These are phyloP conservation scores for Drosophila nebulosa DNA, from an alignment of 1,140 invertebrate species.

Conservation along the genomic window DNA sequence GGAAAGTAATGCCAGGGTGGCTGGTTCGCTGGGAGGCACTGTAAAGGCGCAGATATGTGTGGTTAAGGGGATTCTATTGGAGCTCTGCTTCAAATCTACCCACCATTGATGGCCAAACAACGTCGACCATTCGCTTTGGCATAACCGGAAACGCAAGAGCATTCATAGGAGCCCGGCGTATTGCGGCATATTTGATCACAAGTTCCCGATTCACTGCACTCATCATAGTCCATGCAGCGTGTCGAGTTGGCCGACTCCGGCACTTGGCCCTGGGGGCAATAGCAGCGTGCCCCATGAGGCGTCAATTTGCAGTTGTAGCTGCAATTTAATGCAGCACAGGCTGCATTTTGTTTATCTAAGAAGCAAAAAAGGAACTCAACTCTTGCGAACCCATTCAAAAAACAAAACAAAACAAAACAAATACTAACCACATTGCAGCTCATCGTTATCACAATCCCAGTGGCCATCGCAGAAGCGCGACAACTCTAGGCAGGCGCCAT, in stretches of 20 bases:
- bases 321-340: slow-evolving; percentile 85
- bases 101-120: slow-evolving; percentile 88
- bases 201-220: slow-evolving; percentile 87
- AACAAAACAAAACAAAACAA: no score
- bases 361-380: background rate
- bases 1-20: slow-evolving; percentile 58
- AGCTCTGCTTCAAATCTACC: slow-evolving; percentile 37
- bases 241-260: slow-evolving; percentile 84
- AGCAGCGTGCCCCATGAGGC: slow-evolving; percentile 86
- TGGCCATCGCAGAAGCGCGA: slow-evolving; percentile 91
- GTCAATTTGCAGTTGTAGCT: slow-evolving; percentile 86
- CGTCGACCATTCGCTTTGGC: slow-evolving; percentile 81
- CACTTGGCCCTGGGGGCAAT: slow-evolving; percentile 87
- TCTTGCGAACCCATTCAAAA: background rate
- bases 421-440: slow-evolving; percentile 82
- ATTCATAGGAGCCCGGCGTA: slow-evolving; percentile 86
- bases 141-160: slow-evolving; percentile 90
- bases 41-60: slow-evolving; percentile 9
- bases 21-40: slow-evolving; percentile 62
- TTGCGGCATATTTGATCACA: slow-evolving; percentile 92
- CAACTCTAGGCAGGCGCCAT: slow-evolving; percentile 87
- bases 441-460: slow-evolving; percentile 87
- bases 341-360: slow-evolving; percentile 81
- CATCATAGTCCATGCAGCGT: slow-evolving; percentile 87
- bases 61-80: background rate